phyloP scores from a whole-genome alignment of 2,797 vertebrate species.

The Enteromius mattozi region DNA sequence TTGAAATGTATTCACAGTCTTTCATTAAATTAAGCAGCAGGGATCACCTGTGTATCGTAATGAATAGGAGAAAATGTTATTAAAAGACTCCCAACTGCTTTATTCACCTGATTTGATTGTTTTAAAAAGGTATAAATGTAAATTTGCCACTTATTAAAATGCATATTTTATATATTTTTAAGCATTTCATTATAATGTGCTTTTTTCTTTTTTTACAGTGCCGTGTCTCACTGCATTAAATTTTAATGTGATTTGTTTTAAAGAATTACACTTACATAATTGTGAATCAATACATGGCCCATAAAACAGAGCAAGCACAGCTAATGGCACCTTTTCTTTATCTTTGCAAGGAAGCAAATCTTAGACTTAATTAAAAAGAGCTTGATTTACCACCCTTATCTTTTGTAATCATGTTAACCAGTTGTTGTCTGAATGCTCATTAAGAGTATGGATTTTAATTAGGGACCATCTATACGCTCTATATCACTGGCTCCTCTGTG shows the following conservation, averaged over 20 bases:
- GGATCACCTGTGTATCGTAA: conserved; percentile 16
- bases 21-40: conserved; percentile 21
- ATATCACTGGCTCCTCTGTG: conserved; percentile 66
- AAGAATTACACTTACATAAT: conserved; percentile 47
- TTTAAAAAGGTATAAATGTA: conserved; percentile 9
- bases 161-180: conserved; percentile 17
- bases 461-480: conserved; percentile 72
- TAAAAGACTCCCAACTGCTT: conserved; percentile 11
- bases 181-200: background rate
- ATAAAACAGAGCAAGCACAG: conserved; percentile 36
- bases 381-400: conserved; percentile 80
- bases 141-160: conserved; percentile 25
- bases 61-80: background rate
- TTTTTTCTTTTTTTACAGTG: background rate
- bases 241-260: conserved; percentile 47
- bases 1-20: background rate
- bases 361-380: conserved; percentile 80
- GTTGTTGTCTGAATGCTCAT: conserved; percentile 77
- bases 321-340: conserved; percentile 38
- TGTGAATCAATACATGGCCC: conserved; percentile 40
- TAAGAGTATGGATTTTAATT: conserved; percentile 83
- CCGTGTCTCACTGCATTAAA: conserved; percentile 1
- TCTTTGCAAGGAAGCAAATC: conserved; percentile 68
- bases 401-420: conserved; percentile 82
- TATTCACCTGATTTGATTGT: conserved; percentile 13